phyloP scores from a whole-genome alignment of 2,888 invertebrate species.

The Heliconius sara region DNA sequence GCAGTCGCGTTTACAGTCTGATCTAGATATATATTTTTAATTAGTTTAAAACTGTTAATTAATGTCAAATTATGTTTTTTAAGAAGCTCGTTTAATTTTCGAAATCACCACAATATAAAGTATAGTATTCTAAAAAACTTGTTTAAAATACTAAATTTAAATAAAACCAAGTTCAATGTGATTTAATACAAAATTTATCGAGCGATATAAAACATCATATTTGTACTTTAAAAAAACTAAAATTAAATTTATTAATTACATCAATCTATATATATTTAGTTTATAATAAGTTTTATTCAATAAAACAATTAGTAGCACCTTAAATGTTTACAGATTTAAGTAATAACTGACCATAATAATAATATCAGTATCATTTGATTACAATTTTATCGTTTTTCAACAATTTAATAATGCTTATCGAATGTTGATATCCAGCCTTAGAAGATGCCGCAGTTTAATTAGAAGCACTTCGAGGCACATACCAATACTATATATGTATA shows the following conservation, averaged over 20 bases:
- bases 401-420: conserved; percentile 49
- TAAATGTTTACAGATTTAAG: conserved; percentile 21
- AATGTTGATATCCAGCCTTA: conserved; percentile 49
- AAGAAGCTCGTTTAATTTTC: background rate
- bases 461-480: conserved; percentile 27
- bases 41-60: background rate
- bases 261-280: background rate
- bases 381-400: conserved; percentile 42
- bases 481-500: background rate
- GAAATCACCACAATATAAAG: background rate
- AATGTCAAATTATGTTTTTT: background rate
- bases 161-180: background rate
- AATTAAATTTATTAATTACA: background rate
- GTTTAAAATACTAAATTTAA: background rate
- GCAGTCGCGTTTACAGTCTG: background rate
- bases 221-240: background rate
- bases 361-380: conserved; percentile 30
- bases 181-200: background rate
- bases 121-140: background rate
- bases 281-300: conserved; percentile 6
- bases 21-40: no score
- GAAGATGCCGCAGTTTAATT: conserved; percentile 47
- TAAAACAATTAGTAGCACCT: conserved; percentile 24
- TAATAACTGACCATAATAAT: conserved; percentile 14
- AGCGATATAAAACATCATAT: background rate